Conservation (phyloP, 2,113 vertebrate genomes). For the Caranx melampygus region DNA sequence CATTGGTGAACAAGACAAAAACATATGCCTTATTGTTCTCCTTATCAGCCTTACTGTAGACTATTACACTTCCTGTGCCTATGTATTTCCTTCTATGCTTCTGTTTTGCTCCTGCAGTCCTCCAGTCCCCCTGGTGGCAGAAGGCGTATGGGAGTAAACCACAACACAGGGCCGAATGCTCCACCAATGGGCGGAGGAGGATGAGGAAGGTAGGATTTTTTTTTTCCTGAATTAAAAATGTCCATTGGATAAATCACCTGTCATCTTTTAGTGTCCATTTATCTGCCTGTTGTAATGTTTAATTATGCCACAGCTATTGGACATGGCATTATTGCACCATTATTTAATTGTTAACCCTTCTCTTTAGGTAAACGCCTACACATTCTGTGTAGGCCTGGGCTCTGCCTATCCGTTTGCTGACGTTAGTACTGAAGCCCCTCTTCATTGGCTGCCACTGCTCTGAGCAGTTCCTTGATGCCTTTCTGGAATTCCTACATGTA, state of each 20-base stretch:
- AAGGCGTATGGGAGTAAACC: constrained; percentile 92
- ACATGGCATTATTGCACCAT: not conserved
- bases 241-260: not conserved
- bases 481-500: constrained; percentile 89
- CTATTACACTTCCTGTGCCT: not conserved
- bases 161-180: constrained; percentile 89
- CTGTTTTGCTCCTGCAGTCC: constrained; percentile 82
- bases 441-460: constrained; percentile 85
- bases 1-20: not conserved
- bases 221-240: too few species aligned
- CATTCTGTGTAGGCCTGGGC: constrained; percentile 86
- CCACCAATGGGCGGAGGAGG: constrained; percentile 97
- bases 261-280: not conserved
- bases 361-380: constrained; percentile 94
- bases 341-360: not conserved
- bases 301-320: not conserved
- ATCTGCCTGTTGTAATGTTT: not conserved
- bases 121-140: constrained; percentile 90
- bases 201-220: constrained; percentile 94
- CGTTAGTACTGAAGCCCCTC: constrained; percentile 57
- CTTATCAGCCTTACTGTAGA: not conserved
- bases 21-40: too few species aligned
- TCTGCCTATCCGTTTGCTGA: constrained; percentile 44
- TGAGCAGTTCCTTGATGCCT: constrained; percentile 89
- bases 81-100: not conserved